A percentile compares a stretch with the other conserved stretches of the same genome.
These are phyloP conservation scores for Neodontobutis hainanensis DNA, from an alignment of 2,113 vertebrate species.

Conservation along the genomic window DNA sequence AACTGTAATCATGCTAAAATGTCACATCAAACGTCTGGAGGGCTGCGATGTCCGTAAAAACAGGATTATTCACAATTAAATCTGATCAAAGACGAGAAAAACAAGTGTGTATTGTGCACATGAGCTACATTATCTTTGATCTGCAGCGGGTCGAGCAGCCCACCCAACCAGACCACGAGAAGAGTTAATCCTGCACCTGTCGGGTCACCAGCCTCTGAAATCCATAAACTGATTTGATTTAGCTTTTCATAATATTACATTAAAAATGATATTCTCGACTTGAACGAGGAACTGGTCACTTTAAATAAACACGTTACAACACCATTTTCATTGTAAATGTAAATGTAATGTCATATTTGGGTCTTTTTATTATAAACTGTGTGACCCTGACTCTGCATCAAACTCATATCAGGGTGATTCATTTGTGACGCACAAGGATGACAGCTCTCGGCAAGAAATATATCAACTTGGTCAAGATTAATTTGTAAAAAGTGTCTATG, in stretches of 20 bases:
- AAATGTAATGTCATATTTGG: neutral
- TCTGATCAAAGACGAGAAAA: conserved; percentile 11
- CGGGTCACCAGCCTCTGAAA: neutral
- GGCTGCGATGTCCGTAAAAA: too few species aligned
- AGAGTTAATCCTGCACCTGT: conserved; percentile 50
- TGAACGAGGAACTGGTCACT: too few species aligned
- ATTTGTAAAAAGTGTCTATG: neutral
- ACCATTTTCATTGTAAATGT: neutral
- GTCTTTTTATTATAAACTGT: conserved; percentile 9
- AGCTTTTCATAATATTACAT: too few species aligned
- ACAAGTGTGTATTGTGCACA: conserved; percentile 8
- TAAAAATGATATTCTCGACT: too few species aligned
- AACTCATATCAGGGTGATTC: neutral
- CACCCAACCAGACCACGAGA: conserved; percentile 26
- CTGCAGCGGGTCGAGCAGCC: conserved; percentile 17
- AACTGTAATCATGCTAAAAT: too few species aligned
- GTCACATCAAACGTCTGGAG: too few species aligned
- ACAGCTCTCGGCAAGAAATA: conserved; percentile 1
- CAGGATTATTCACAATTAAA: neutral
- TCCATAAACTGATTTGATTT: neutral
- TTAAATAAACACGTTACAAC: neutral
- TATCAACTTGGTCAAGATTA: neutral
- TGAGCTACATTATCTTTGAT: conserved; percentile 19
- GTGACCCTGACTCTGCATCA: neutral
- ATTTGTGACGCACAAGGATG: neutral